Percentiles rank a stretch among this genome's conserved stretches.
Evolutionary conservation across 1,140 invertebrate species (phyloP).

Genomic region (Drosophila azteca): DNA sequence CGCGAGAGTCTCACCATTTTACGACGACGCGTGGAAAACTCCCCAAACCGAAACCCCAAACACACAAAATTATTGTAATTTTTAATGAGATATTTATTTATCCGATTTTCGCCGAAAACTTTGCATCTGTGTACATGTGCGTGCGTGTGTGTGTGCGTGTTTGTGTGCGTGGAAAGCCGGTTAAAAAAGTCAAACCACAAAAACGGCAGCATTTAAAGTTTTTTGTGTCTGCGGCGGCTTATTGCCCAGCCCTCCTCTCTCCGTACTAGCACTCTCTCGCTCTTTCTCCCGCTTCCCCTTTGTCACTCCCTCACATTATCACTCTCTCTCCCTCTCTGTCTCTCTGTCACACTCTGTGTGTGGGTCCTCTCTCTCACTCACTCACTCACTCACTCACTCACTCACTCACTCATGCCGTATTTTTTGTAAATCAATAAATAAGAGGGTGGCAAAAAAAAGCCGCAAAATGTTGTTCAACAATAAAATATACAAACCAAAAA

Average conservation of each 20-base stretch:
- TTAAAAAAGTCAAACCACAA: slow-evolving; percentile 67
- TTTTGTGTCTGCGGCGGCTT: slow-evolving; percentile 67
- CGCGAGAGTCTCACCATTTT: slow-evolving; percentile 38
- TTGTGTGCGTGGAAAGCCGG: slow-evolving; percentile 5
- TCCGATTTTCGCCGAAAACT: slow-evolving; percentile 10
- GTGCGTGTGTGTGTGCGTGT: slow-evolving; percentile 12
- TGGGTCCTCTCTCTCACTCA: slow-evolving; percentile 9
- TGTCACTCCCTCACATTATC: not conserved
- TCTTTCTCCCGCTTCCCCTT: slow-evolving; percentile 6
- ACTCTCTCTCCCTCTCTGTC: slow-evolving; percentile 2
- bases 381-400: slow-evolving; percentile 27
- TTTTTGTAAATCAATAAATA: slow-evolving; percentile 82
- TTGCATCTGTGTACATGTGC: slow-evolving; percentile 14
- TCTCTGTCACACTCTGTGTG: slow-evolving; percentile 3
- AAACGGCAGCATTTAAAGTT: slow-evolving; percentile 71
- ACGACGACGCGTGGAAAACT: slow-evolving; percentile 63
- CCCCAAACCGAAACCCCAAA: not conserved
- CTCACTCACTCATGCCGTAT: slow-evolving; percentile 50
- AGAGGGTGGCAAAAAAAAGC: slow-evolving; percentile 73
- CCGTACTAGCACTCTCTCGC: slow-evolving; percentile 6
- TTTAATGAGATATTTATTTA: slow-evolving; percentile 3
- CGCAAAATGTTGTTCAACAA: slow-evolving; percentile 67
- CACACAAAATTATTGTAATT: slow-evolving; percentile 32
- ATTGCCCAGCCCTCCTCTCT: slow-evolving; percentile 55
- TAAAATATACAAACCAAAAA: slow-evolving; percentile 19